Percentiles rank a stretch among this genome's conserved stretches.
phyloP scores from a whole-genome alignment of 2,888 invertebrate genomes.

The Caenorhabditis sp. region DNA sequence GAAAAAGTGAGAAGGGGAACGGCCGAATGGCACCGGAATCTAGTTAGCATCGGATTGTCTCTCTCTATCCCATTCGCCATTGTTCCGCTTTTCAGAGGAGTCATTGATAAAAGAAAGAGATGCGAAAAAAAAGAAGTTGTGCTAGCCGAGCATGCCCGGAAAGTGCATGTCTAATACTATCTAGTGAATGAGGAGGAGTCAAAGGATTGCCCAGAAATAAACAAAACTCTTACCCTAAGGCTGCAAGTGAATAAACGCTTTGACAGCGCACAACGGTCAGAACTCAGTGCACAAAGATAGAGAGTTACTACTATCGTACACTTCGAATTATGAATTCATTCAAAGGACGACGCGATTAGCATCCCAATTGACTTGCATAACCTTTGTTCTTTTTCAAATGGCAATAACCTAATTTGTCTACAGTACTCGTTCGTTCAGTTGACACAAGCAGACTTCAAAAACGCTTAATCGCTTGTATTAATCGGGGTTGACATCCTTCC shows the following conservation, averaged over 20 bases:
- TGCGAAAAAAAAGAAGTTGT: background rate
- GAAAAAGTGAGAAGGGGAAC: background rate
- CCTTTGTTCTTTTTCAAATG: background rate
- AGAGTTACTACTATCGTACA: too few relatives aligned
- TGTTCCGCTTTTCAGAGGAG: background rate
- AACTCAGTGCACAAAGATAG: too few relatives aligned
- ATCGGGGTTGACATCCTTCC: slow-evolving; percentile 10
- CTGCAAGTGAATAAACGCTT: too few relatives aligned
- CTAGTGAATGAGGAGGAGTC: background rate
- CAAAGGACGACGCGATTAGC: too few relatives aligned
- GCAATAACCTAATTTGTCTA: slow-evolving; percentile 29
- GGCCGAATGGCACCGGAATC: slow-evolving; percentile 21
- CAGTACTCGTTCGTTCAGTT: slow-evolving; percentile 1
- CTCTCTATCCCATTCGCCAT: background rate
- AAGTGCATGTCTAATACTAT: too few relatives aligned
- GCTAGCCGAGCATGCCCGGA: too few relatives aligned
- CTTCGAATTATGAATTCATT: too few relatives aligned
- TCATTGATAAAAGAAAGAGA: background rate
- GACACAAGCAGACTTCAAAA: background rate
- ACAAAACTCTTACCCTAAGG: too few relatives aligned
- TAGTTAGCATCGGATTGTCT: slow-evolving; percentile 24
- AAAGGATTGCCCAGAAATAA: background rate
- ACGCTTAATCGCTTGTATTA: slow-evolving; percentile 9
- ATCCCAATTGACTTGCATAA: background rate
- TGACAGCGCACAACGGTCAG: too few relatives aligned